Base-by-base conservation (phyloP, 2,888 invertebrate genomes). In the Drosophila birchii region DNA sequence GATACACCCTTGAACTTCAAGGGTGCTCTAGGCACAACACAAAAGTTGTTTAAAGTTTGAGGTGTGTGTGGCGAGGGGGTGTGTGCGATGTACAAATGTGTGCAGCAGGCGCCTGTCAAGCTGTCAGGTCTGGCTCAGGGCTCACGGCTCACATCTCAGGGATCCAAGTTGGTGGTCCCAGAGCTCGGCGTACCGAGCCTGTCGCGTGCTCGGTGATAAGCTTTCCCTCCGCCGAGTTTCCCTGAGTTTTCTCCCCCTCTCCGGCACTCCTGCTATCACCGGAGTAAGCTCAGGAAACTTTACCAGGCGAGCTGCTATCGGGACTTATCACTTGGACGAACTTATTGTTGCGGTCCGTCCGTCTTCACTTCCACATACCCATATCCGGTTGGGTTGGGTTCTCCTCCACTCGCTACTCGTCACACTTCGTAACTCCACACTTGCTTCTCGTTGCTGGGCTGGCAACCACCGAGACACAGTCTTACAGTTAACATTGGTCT, bases 401-500 rank as follows among this genome's bases (percentile, higher is more conserved):
- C 18, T 18, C 7, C 12, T 18, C 7, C 12, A 14, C 14, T 11
- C 18, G 32, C 18, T 18, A 18, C 32, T 32, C 12, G 14, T 3
- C 43, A 47, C 45, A 26, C 0, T 11, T 6, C 29, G 23, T 23
- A 23, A 18, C 7, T 6, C 8, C 18, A 4, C 8, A 5, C 54
- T 44, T 53, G 49, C 20, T 51, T 11, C 38, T 63, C 58, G 88
- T 66, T 89, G 90, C 57, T 79, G 78, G 64, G 84, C 81, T 81
- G 79, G 66, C 86, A 86, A 90, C 84, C 86, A 92, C 91, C 79
- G 89, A 93, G 93, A 93, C 93, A 93, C 93, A 93, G 93, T 93
- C 93, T 93, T 93, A 93, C 93, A 93, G 93, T 93, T 93, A 93
- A 93, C 93, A 93, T 93, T 93, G 91, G 91, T 88, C 86, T 84